Evolutionary conservation across 2,888 invertebrate species (phyloP), one percentile per base, ranked within the genome.

Genomic region (Erannis defoliaria): DNA sequence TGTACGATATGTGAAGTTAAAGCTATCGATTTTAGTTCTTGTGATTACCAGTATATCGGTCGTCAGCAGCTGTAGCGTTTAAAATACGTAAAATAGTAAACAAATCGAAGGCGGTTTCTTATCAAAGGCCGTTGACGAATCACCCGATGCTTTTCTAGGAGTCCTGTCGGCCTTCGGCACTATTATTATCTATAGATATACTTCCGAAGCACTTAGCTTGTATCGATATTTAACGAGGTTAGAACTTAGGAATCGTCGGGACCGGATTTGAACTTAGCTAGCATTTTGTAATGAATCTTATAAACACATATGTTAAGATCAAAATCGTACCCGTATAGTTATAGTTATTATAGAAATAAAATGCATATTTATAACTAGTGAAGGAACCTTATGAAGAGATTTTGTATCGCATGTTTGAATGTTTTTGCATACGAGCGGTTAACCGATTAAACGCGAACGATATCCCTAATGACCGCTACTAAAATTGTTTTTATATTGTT

Each of bases 381-480:
- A 74, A 74, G 74, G 74, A 80, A 77, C 83, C 84, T 82, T 84
- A 83, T 83, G 84, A 84, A 82, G 84, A 88, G 82, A 85, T 88
- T 88, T 86, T 86, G 85, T 84, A 84, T 81, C 71, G 84, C 82
- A 62, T 62, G 70, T 76, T 77, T 77, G 76, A 76, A 75, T 82
- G 82, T 86, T 85, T 86, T 86, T 86, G 82, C 85, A 84, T 80
- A 80, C 76, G 79, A 80, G 75, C 77, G 77, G 72, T 72, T 73
- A 67, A 14, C 35, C 55, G 62, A 63, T 55, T 51, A 55, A 54
- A 61, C 48, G 64, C 59, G 51, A 57, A 55, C 43, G 55, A 55
- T 53, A 40, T 45, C 43, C 51, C 65, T 43, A 33, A 51, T 61
- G 60, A 61, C 50, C 62, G 70, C 71, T 62, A 54, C 19, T 50